These are phyloP conservation scores for Arenaria interpres DNA, from an alignment of 2,113 vertebrate genomes.

Conservation along the genomic window DNA sequence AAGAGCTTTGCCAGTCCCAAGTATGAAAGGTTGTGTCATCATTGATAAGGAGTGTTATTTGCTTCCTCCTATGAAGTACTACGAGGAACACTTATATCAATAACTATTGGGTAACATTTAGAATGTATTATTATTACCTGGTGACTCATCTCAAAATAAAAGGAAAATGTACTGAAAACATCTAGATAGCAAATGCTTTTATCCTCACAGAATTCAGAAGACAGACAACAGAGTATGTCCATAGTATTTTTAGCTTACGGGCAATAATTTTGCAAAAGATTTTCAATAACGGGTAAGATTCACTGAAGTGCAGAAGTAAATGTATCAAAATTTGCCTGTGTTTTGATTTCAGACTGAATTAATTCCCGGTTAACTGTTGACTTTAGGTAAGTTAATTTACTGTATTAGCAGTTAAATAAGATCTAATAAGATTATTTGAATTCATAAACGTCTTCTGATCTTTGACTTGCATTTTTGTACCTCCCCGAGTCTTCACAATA, in stretches of 20 bases:
- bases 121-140: neutral
- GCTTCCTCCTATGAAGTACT: neutral
- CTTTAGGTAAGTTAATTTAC: neutral
- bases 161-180: neutral
- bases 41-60: neutral
- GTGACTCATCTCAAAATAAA: neutral
- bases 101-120: neutral
- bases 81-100: neutral
- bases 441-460: neutral
- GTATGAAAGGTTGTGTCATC: neutral
- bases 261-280: neutral
- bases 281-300: neutral
- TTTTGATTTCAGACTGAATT: neutral
- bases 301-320: neutral
- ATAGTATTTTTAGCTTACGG: neutral
- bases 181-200: neutral
- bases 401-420: neutral
- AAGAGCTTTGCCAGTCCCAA: neutral
- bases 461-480: neutral
- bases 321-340: neutral
- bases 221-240: neutral
- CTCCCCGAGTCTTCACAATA: neutral
- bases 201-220: neutral
- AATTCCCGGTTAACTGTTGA: neutral
- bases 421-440: neutral